Evolutionary conservation across 2,888 invertebrate species (phyloP).

Genomic region (Aethes cnicana): DNA sequence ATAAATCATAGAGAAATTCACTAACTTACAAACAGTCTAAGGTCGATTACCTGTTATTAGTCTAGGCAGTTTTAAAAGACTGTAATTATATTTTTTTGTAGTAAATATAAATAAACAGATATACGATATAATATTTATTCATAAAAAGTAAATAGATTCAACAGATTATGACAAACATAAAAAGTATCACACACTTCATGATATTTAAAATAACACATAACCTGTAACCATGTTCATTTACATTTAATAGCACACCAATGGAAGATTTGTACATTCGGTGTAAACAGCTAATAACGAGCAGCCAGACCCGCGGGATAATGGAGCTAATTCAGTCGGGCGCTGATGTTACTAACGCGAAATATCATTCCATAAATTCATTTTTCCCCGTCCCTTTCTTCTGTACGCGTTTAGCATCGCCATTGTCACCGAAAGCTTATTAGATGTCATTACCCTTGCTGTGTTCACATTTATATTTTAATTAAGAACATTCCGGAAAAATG

Average conservation of each 20-base stretch:
- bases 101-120: too few species aligned
- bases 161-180: too few species aligned
- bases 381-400: conserved; percentile 45
- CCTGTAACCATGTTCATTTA: background rate
- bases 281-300: conserved; percentile 27
- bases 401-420: conserved; percentile 45
- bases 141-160: too few species aligned
- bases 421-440: conserved; percentile 55
- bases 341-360: conserved; percentile 43
- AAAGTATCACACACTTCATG: too few species aligned
- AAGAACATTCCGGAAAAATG: conserved; percentile 40
- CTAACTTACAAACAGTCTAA: too few species aligned
- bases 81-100: too few species aligned
- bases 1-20: too few species aligned
- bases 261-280: conserved; percentile 8
- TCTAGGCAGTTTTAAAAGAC: too few species aligned
- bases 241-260: conserved; percentile 9
- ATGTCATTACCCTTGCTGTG: conserved; percentile 50
- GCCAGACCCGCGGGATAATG: conserved; percentile 26
- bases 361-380: conserved; percentile 55
- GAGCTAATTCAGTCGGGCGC: conserved; percentile 35
- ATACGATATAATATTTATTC: too few species aligned
- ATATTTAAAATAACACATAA: too few species aligned
- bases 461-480: conserved; percentile 47
- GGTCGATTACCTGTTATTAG: too few species aligned